Evolutionary conservation across 2,113 vertebrate species (phyloP).

Genomic region (Pardalotus punctatus): DNA sequence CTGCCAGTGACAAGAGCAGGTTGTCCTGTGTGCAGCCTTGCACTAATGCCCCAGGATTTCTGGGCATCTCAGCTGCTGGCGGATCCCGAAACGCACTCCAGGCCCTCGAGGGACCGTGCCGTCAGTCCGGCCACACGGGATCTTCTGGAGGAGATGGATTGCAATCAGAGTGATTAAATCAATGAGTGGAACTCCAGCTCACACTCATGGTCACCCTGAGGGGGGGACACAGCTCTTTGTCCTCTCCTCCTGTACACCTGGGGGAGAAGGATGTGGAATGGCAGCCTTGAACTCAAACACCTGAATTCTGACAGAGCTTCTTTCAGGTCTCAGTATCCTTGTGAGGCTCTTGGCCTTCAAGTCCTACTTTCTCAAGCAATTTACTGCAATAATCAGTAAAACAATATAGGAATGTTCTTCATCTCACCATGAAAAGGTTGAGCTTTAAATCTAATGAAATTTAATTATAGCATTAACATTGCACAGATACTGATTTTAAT

Average conservation of each 20-base stretch:
- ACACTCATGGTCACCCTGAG: fast-evolving
- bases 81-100: not conserved
- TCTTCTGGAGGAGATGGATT: not conserved
- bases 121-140: fast-evolving
- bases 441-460: conserved; percentile 61
- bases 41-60: not conserved
- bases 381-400: not conserved
- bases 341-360: not conserved
- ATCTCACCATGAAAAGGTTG: conserved; percentile 28
- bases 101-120: not conserved
- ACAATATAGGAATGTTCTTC: conserved; percentile 2
- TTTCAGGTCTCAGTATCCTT: not conserved
- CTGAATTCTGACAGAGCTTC: not conserved
- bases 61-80: fast-evolving
- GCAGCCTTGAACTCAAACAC: not conserved
- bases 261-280: not conserved
- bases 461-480: conserved; percentile 54
- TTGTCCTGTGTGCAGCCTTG: not conserved
- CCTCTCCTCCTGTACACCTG: not conserved
- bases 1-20: not conserved
- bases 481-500: not conserved
- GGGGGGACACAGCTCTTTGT: not conserved
- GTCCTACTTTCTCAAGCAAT: not conserved
- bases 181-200: not conserved
- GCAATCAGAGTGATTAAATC: not conserved